Evolutionary conservation across 2,888 invertebrate genomes (phyloP), one percentile per base, ranked within the genome.

Genomic region (Serrognathus titanus): DNA sequence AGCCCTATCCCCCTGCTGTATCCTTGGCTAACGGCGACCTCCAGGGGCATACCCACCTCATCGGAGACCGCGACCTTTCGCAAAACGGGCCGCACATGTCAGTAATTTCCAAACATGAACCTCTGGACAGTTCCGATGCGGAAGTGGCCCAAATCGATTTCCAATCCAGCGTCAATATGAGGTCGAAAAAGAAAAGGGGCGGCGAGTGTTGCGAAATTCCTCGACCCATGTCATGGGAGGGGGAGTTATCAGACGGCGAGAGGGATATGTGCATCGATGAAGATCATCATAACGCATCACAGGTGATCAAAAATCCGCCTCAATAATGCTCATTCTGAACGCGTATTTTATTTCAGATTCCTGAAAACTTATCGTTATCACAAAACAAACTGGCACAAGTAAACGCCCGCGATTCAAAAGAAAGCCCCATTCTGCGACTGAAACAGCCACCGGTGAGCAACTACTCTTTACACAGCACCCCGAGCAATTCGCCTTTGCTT

Each of bases 181-280:
- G 72, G 52, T 75, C 74, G 62, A 74, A 71, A 63, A 71, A 74
- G 66, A 59, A 60, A 66, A 50, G 58, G 57, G 48, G 65, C 61
- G 38, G 57, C 53, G 56, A 48, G 62, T 40, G 65, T 64, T 38
- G 63, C 62, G 82, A 48, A 10, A 53, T 82, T 46, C 70, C 77
- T 37, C 79, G 94, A 51, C 94, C 94, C 48, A 95, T 95, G 94
- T 94, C 93, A 6, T 94, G 94, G 94, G 94, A 94, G 76, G 94
- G 94, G 7, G 94, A 93, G 75, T 83, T 94, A 9, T 94, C 93
- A 1, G 94, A 94, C 72, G 86, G 89, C n/a, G 92, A 92, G 72
- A 79, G 72, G 61, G 75, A 77, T 59, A 53, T 63, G 43, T 70
- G 75, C 75, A 73, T 72, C 58, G 66, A 74, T 31, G 74, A 75